Conservation (phyloP, 2,797 vertebrate genomes). For the Margarornis squamiger region DNA sequence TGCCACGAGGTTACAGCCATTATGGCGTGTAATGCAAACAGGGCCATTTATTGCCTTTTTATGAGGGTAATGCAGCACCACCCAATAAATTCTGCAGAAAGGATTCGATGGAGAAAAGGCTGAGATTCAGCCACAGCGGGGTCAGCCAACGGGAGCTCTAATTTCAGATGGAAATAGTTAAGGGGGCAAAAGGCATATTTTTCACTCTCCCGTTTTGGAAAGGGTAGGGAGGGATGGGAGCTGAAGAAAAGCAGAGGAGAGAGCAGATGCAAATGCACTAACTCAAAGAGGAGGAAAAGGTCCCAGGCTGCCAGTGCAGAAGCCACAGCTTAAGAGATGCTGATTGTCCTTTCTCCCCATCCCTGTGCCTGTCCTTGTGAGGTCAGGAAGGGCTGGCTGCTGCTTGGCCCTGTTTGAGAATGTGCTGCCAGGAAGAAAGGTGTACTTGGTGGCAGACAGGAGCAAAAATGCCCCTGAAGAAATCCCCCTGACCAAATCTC, state of each 20-base stretch:
- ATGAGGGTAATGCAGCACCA: constrained; percentile 61
- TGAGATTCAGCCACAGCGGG: constrained; percentile 33
- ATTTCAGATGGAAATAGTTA: neutral
- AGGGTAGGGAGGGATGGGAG: neutral
- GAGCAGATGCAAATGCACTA: neutral
- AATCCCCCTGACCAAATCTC: neutral
- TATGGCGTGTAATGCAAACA: constrained; percentile 37
- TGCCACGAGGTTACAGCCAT: constrained; percentile 56
- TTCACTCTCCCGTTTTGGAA: neutral
- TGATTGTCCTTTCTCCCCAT: neutral
- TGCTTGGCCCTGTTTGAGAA: neutral
- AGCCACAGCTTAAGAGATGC: neutral
- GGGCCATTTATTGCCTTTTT: constrained; percentile 70
- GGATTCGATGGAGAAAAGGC: constrained; percentile 16
- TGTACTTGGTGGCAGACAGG: fast-evolving
- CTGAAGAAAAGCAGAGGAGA: neutral
- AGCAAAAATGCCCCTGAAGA: fast-evolving
- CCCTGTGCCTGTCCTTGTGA: neutral
- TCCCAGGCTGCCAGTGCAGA: neutral
- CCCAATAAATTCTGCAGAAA: constrained; percentile 62
- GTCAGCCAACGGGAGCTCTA: constrained; percentile 46
- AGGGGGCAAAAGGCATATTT: neutral
- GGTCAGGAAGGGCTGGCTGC: neutral
- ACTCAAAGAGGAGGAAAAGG: neutral
- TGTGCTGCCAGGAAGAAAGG: fast-evolving